A percentile compares a stretch with the other conserved stretches of the same genome.
phyloP scores from a whole-genome alignment of 2,888 invertebrate species.

The Andrena camellia region DNA sequence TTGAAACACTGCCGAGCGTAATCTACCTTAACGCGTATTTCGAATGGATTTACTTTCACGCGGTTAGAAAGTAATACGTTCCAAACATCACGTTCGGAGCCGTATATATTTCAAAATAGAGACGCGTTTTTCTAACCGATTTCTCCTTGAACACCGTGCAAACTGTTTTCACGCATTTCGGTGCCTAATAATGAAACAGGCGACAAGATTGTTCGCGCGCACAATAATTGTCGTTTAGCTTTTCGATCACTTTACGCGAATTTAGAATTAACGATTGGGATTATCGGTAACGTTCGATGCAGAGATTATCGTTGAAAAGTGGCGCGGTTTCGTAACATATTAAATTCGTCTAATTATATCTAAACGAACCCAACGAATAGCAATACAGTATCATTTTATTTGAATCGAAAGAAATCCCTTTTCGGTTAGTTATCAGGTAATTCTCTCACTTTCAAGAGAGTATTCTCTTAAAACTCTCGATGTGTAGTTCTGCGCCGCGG shows the following conservation, averaged over 20 bases:
- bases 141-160: neutral
- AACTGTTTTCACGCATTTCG: neutral
- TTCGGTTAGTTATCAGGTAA: neutral
- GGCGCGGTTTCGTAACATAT: neutral
- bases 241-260: neutral
- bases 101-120: neutral
- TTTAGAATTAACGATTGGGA: neutral
- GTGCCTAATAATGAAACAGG: neutral
- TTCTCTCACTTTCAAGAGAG: constrained; percentile 25
- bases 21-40: neutral
- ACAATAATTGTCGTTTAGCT: constrained; percentile 1
- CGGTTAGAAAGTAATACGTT: constrained; percentile 11
- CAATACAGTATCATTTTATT: neutral
- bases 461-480: constrained; percentile 23
- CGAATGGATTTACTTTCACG: constrained; percentile 16
- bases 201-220: neutral
- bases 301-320: neutral
- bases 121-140: constrained; percentile 17
- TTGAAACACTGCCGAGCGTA: neutral
- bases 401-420: neutral
- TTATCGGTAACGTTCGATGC: neutral
- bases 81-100: neutral
- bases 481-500: constrained; percentile 68
- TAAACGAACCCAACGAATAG: neutral
- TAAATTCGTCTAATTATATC: neutral